Base-by-base conservation (phyloP, 2,113 vertebrate genomes). In the Lethenteron camtschaticum region DNA sequence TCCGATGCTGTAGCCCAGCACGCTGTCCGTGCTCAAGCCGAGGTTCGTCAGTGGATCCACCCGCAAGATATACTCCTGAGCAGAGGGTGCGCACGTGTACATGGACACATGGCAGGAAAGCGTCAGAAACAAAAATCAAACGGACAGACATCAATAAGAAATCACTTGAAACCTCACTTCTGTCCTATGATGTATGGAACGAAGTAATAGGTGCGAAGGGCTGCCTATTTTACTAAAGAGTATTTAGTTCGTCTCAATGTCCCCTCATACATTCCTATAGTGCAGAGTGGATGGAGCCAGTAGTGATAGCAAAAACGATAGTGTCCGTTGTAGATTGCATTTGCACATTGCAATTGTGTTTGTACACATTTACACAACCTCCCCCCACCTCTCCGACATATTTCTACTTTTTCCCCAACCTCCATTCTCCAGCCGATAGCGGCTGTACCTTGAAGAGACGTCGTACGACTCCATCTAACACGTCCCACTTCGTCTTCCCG, bases 401-500 rank as follows among this genome's bases (percentile, higher is more conserved):
- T 69, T 56, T 13, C 8, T 16, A n/a, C 68, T 11, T 24, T 12
- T 24, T 58, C 68, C 41, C 8, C 12, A 57, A n/a, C 57, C 14
- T 16, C 57, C 13, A 69, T 75, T 83, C 77, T 24, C 3, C 24
- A 24, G 24, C 24, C 24, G 24, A 24, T 24, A 24, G 24, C 24
- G 5, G 41, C 41, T 41, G 41, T 41, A 95, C 94, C 86, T 99
- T 99, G 66, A 99, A 99, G 2, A 99, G 79, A 2, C 92, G 83
- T 10, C 85, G 81, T 1, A 96, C 90, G 57, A 99, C 92, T 55
- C 92, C 90, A 57, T 96, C 94, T 75, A 99, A 82, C 18, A 99
- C 89, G 58, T 96, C 92, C 94, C 94, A 99, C 70, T 94, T 99
- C 70, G 94, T 99, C 80, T 99, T 99, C 16, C 94, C 94, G 4